These are phyloP conservation scores for Chrysolina oricalcia DNA, from an alignment of 2,888 invertebrate genomes.

Conservation along the genomic window DNA sequence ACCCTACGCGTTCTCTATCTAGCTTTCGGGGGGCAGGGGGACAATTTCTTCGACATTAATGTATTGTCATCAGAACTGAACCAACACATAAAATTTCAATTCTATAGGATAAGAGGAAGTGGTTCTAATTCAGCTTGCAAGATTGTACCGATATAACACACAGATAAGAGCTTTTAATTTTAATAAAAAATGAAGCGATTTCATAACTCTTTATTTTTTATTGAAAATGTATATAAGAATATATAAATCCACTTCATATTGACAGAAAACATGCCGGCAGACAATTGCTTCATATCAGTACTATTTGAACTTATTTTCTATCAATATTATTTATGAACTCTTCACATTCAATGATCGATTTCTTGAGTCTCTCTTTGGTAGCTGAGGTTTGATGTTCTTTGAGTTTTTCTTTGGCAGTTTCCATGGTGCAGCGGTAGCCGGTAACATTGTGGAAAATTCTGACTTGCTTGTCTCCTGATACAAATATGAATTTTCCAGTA, in stretches of 20 bases:
- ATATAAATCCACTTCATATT: conserved; percentile 19
- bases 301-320: conserved; percentile 37
- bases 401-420: conserved; percentile 73
- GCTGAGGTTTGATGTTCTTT: conserved; percentile 79
- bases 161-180: too few species aligned
- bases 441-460: conserved; percentile 86
- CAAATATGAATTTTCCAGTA: conserved; percentile 81
- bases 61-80: too few species aligned
- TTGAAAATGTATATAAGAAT: conserved; percentile 31
- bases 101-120: too few species aligned
- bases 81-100: too few species aligned
- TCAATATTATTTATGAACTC: conserved; percentile 57
- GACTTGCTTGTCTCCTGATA: conserved; percentile 84
- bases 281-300: neutral
- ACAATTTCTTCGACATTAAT: too few species aligned
- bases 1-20: too few species aligned
- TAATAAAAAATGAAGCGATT: neutral
- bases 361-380: conserved; percentile 84
- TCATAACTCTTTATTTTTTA: neutral
- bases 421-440: conserved; percentile 75
- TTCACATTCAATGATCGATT: conserved; percentile 79
- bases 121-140: too few species aligned
- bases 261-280: neutral
- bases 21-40: too few species aligned
- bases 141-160: too few species aligned